Evolutionary conservation across 2,888 invertebrate genomes (phyloP), one percentile per base, ranked within the genome.

Genomic region (Drosophila atroscutellata): DNA sequence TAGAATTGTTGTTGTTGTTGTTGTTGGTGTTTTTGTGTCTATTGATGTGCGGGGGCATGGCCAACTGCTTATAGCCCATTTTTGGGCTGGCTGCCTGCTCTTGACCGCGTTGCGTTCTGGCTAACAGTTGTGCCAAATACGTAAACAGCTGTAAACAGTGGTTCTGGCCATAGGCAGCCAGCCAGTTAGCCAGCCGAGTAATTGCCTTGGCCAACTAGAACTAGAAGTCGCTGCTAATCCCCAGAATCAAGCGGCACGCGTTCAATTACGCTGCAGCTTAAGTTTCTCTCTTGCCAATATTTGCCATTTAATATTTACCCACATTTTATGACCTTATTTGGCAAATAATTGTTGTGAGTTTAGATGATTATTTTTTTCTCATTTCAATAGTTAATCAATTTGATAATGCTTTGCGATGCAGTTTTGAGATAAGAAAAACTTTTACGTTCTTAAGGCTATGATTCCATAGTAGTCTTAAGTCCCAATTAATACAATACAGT

Each of bases 21-120:
- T 28, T 20, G 26, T 26, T 26, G 39, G n/a, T 50, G 61, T n/a
- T 26, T 7, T 24, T n/a, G n/a, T 51, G 63, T n/a, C 20, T 26
- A 34, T 24, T 24, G 55, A 5, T 52, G 32, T 70, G 70, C 42
- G 72, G 75, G 59, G 78, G 73, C 87, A 85, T 73, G 84, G 84
- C 45, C 88, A 87, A 85, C 84, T 51, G 70, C 68, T 87, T 83
- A 56, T 78, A 86, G 65, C 74, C 86, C 90, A 88, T 90, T 88
- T 86, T 81, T 75, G 89, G 89, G 56, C 66, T 55, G 66, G 45
- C 77, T 51, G 28, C 69, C 60, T 79, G 86, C 72, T 78, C 86
- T 76, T 86, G 86, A 78, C 86, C 90, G 81, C 72, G 70, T 73
- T 81, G 72, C 59, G 64, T 37, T 39, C 36, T n/a, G 36, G 36